A percentile compares a stretch with the other conserved stretches of the same genome.
phyloP scores from a whole-genome alignment of 2,888 invertebrate species.

The Chymomyza procnemis region DNA sequence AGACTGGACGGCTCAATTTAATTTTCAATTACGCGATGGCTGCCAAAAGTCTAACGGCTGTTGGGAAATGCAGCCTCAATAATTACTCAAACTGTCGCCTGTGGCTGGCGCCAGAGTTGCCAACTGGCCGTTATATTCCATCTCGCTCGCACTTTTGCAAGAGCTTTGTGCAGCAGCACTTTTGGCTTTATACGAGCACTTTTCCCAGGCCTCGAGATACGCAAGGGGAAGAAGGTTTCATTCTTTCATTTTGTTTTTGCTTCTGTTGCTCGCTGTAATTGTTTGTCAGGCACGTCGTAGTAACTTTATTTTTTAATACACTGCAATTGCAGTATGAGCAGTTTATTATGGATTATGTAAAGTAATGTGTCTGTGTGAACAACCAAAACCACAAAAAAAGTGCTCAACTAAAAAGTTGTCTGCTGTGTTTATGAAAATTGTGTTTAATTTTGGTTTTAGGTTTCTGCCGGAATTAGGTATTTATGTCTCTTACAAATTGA shows the following conservation, averaged over 20 bases:
- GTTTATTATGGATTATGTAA: no score
- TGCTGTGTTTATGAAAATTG: no score
- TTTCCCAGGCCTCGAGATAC: background rate
- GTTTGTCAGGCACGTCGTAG: constrained; percentile 60
- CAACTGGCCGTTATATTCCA: constrained; percentile 15
- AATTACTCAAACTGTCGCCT: constrained; percentile 72
- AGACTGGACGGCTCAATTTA: constrained; percentile 47
- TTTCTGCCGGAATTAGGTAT: no score
- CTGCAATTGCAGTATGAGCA: no score
- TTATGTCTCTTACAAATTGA: no score
- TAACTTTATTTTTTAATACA: constrained; percentile 16
- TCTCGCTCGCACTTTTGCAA: background rate
- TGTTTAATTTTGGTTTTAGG: no score
- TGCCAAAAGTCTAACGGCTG: constrained; percentile 51
- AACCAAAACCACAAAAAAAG: no score
- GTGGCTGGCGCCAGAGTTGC: constrained; percentile 36
- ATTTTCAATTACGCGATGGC: constrained; percentile 65
- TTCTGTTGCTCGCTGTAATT: constrained; percentile 51
- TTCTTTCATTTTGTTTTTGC: background rate
- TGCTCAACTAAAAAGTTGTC: no score
- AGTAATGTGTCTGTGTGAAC: no score
- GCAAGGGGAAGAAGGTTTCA: background rate
- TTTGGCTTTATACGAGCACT: background rate
- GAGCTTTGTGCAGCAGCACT: background rate
- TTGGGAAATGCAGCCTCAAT: constrained; percentile 63